phyloP scores from a whole-genome alignment of 1,140 invertebrate genomes.

The Euura lappo region DNA sequence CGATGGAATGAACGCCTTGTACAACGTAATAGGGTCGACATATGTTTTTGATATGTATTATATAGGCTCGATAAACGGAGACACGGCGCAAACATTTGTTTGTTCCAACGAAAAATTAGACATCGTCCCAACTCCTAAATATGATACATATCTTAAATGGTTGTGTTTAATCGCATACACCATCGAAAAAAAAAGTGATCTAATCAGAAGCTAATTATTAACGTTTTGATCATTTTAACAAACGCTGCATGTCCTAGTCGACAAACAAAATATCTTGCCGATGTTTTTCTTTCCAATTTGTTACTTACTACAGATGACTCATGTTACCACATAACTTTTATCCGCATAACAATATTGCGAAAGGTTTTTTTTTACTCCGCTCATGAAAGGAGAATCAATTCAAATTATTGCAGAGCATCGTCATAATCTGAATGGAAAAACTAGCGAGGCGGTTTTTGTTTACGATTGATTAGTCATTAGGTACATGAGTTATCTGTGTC shows the following conservation, averaged over 20 bases:
- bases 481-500: neutral
- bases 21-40: neutral
- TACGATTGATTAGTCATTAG: neutral
- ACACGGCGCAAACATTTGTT: neutral
- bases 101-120: neutral
- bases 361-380: too few relatives aligned
- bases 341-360: too few relatives aligned
- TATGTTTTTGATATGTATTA: conserved; percentile 7
- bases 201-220: neutral
- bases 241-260: neutral
- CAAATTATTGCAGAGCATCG: too few relatives aligned
- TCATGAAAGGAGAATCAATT: too few relatives aligned
- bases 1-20: conserved; percentile 46
- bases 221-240: neutral
- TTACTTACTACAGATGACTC: neutral
- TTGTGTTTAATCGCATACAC: neutral
- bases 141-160: conserved; percentile 7
- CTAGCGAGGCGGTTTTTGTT: neutral
- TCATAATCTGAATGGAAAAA: too few relatives aligned
- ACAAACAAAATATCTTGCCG: neutral
- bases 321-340: neutral
- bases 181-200: neutral
- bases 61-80: neutral
- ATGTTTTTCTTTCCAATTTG: neutral
- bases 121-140: neutral